phyloP scores from a whole-genome alignment of 1,140 invertebrate genomes.

The Phocides pigmalion region DNA sequence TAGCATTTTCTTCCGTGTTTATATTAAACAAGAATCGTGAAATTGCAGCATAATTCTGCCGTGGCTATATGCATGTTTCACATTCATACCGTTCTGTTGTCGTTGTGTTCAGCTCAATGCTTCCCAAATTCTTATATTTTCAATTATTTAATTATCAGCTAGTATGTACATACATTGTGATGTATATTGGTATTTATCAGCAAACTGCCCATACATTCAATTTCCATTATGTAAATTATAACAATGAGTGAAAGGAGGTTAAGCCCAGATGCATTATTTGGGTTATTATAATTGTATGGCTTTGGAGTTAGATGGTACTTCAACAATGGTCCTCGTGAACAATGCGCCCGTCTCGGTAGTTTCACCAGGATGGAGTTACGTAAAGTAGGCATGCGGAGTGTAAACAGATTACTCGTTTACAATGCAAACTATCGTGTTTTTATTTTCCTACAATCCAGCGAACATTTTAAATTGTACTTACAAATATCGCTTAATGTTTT shows the following conservation, averaged over 20 bases:
- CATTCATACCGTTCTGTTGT: too few species aligned
- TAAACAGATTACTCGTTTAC: neutral
- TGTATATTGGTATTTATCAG: neutral
- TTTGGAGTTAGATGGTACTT: slow-evolving; percentile 12
- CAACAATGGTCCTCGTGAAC: slow-evolving; percentile 15
- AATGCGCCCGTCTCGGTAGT: slow-evolving; percentile 24
- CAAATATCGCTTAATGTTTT: neutral
- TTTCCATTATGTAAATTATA: slow-evolving; percentile 13
- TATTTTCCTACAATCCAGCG: too few species aligned
- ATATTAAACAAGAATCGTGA: too few species aligned
- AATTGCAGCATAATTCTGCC: too few species aligned
- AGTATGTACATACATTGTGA: too few species aligned
- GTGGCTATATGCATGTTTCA: too few species aligned
- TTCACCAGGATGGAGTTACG: slow-evolving; percentile 22
- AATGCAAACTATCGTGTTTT: neutral
- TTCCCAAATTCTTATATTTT: too few species aligned
- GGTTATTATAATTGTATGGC: slow-evolving; percentile 15
- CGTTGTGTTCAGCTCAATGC: too few species aligned
- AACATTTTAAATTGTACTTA: neutral
- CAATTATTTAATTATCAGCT: too few species aligned
- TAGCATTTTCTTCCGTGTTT: too few species aligned
- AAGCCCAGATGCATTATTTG: slow-evolving; percentile 18
- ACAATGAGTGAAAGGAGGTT: slow-evolving; percentile 26
- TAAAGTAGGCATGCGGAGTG: neutral
- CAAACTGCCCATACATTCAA: slow-evolving; percentile 8